Base-by-base conservation (phyloP, 2,888 invertebrate species). In the Cartodere bifasciata region DNA sequence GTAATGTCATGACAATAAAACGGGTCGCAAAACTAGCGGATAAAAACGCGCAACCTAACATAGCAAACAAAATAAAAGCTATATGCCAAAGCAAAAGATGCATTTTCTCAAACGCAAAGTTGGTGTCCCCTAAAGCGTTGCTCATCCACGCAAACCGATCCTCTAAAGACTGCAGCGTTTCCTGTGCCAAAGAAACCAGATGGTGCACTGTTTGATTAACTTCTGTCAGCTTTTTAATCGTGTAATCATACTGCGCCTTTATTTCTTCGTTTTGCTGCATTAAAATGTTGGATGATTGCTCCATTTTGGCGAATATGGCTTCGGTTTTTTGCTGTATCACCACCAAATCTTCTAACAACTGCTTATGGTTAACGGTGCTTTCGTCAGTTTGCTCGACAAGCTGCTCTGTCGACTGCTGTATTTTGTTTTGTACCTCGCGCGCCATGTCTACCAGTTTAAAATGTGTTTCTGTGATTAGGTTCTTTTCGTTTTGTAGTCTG, bases 401-500 rank as follows among this genome's bases (percentile, higher is more conserved):
- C 42, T 68, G 61, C 28, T 55, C 40, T 22, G 62, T 58, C 1
- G 72, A 67, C 30, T 56, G 53, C 48, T 69, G 69, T 59, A 75
- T 50, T 55, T 67, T 70, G 4, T 48, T 44, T 44, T 62, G 67
- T 22, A 75, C 64, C 33, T 64, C 62, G 39, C 63, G 60, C 2
- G 71, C 67, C 60, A 74, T 63, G 11, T 57, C 42, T 6, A 65
- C 56, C 13, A 75, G 52, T 38, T 70, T 63, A 34, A 57, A 50
- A 44, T 75, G 72, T 2, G 72, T 72, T 13, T 68, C 55, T 16
- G 65, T 58, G 36, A 75, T 73, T 29, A 74, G 49, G 20, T 65
- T 62, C 47, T 72, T 74, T 48, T 75, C 75, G 31, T 65, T 59
- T n/a, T 57, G 56, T 28, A 75, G 52, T 32, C 69, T 61, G 31